These are phyloP conservation scores for Apostichopus japonicus DNA, from an alignment of 35 echinoderm and acorn worm genomes.

Conservation along the genomic window DNA sequence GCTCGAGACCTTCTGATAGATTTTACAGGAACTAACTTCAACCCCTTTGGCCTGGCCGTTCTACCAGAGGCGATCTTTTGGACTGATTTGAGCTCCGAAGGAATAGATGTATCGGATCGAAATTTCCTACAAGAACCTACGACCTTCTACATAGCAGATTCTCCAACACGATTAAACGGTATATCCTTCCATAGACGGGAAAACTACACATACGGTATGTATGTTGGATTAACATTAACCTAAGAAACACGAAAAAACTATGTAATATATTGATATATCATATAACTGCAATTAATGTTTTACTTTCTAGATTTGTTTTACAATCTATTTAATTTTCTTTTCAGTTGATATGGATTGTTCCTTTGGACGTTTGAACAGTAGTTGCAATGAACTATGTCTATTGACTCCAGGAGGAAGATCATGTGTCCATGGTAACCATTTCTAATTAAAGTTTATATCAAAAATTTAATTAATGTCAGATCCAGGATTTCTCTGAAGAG, in stretches of 20 bases:
- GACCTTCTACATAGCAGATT: neutral
- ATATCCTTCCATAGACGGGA: neutral
- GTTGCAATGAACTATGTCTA: neutral
- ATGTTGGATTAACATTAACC: neutral
- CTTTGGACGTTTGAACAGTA: neutral
- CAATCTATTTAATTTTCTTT: neutral
- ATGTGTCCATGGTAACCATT: neutral
- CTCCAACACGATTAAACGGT: neutral
- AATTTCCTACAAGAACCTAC: neutral
- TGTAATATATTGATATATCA: neutral
- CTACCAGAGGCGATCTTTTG: constrained; percentile 69
- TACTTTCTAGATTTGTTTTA: neutral
- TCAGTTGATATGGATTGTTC: neutral
- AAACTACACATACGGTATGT: neutral
- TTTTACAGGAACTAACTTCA: neutral
- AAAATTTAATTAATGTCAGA: no score
- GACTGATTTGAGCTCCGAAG: constrained; percentile 75
- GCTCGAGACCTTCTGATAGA: constrained; percentile 54
- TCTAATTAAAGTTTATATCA: no score
- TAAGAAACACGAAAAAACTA: no score
- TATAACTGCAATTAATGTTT: neutral
- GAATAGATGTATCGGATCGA: neutral
- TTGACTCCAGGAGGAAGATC: neutral
- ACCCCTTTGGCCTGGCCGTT: constrained; percentile 69
- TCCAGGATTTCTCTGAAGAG: no score